Evolutionary conservation across 2,797 vertebrate genomes (phyloP), one percentile per base, ranked within the genome.

Genomic region (Poecilia picta): DNA sequence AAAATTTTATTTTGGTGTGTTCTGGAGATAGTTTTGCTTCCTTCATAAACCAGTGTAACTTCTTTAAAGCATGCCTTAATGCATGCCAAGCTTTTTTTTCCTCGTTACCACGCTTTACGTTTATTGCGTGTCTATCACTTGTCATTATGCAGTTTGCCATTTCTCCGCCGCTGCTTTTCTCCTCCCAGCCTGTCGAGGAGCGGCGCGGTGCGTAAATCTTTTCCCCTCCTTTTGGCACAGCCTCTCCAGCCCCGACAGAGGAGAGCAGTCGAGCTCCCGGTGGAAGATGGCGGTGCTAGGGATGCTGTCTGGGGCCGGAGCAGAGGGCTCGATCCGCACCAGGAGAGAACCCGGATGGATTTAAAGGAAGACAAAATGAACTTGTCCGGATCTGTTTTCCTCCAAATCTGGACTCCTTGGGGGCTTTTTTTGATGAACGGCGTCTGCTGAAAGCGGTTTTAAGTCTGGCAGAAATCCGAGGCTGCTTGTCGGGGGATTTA

Each of bases 271-370:
- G 86, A 74, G 93, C 93, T 93, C 90, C 93, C 90, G 89, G 93
- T 73, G 95, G 96, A 98, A 98, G 95, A 98, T 98, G 97, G 97
- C 97, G 97, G 93, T 94, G 51, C 25, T 53, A 83, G 91, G 94
- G 96, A 93, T 94, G 93, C 94, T 94, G 93, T 90, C 93, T 83
- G 93, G 85, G 77, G 86, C 92, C 81, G 93, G 88, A 82, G 88
- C 93, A 20, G 72, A 81, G 76, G 25, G 86, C 91, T 86, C 91
- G 93, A 90, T 90, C 81, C 82, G 82, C 81, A 79, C 86, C 45
- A 90, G 82, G 87, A 87, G 72, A 86, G 72, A 80, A 79, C 80
- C 80, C 75, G 71, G 81, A 43, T 92, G 93, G 93, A 90, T 91
- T 47, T 88, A 84, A 80, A 88, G n/a, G 45, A 10, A 66, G 15